Percentiles rank a stretch among this genome's conserved stretches.
Evolutionary conservation across 2,888 invertebrate genomes (phyloP).

Genomic region (Autographa pulchrina): DNA sequence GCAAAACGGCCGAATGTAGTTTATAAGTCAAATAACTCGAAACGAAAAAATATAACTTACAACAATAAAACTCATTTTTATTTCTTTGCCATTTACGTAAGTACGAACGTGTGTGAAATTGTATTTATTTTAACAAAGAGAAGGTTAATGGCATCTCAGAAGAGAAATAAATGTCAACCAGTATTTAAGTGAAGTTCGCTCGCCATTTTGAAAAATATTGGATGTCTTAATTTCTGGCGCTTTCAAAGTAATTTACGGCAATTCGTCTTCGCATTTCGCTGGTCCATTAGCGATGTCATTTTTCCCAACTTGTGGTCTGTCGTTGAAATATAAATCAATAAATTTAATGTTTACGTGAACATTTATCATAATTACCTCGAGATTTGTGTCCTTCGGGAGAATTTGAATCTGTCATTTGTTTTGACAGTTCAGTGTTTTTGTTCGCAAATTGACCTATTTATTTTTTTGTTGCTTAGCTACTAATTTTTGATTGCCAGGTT

Average conservation of each 20-base stretch:
- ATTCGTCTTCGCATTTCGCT: slow-evolving; percentile 51
- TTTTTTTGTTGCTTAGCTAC: neutral
- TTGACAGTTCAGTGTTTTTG: neutral
- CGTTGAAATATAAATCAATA: slow-evolving; percentile 60
- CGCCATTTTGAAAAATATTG: slow-evolving; percentile 26
- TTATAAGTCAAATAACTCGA: neutral
- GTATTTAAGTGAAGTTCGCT: slow-evolving; percentile 6
- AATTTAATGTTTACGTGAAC: slow-evolving; percentile 39
- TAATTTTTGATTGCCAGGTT: neutral
- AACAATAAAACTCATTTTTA: neutral
- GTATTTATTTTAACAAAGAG: neutral
- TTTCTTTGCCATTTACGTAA: neutral
- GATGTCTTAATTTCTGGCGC: slow-evolving; percentile 25
- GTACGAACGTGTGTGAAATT: neutral
- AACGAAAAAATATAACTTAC: neutral
- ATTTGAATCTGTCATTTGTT: slow-evolving; percentile 26
- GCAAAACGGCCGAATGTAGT: neutral
- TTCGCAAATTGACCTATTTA: neutral
- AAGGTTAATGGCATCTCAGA: slow-evolving; percentile 2
- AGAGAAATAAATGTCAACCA: slow-evolving; percentile 17
- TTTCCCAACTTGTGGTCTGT: slow-evolving; percentile 44
- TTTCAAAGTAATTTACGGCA: slow-evolving; percentile 44
- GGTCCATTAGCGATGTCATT: slow-evolving; percentile 57
- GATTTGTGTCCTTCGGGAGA: slow-evolving; percentile 21
- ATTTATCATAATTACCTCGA: slow-evolving; percentile 54